Evolutionary conservation across 2,797 vertebrate species (phyloP).

Genomic region (Myripristis murdjan): DNA sequence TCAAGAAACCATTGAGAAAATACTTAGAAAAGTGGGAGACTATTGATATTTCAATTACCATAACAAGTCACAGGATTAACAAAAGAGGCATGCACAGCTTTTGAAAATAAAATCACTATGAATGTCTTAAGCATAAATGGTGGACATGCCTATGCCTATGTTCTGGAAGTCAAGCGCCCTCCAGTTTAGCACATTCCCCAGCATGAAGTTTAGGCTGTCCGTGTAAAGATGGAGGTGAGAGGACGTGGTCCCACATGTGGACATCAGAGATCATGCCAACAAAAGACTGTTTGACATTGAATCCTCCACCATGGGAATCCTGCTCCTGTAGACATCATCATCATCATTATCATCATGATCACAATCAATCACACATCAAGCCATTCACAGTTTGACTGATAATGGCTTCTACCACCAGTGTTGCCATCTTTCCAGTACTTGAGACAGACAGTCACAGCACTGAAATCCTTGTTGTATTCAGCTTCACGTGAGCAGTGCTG

Average conservation of each 20-base stretch:
- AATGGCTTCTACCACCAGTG: too few species aligned
- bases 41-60: too few species aligned
- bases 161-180: conserved; percentile 25
- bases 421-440: conserved; percentile 58
- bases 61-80: too few species aligned
- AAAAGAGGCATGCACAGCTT: too few species aligned
- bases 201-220: conserved; percentile 19
- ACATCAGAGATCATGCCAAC: conserved; percentile 69
- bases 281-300: conserved; percentile 62
- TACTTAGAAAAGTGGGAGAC: too few species aligned
- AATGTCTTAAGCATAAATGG: too few species aligned
- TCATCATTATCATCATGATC: too few species aligned
- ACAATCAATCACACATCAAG: too few species aligned
- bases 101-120: too few species aligned
- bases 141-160: too few species aligned
- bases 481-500: conserved; percentile 51
- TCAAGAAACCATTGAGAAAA: too few species aligned
- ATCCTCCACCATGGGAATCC: conserved; percentile 44
- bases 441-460: conserved; percentile 74
- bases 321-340: conserved; percentile 74
- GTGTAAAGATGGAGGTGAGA: conserved; percentile 50
- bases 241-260: conserved; percentile 63
- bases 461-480: conserved; percentile 50
- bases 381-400: too few species aligned
- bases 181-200: conserved; percentile 64